phyloP scores from a whole-genome alignment of 2,797 vertebrate species.

The Pangasius krempfi region DNA sequence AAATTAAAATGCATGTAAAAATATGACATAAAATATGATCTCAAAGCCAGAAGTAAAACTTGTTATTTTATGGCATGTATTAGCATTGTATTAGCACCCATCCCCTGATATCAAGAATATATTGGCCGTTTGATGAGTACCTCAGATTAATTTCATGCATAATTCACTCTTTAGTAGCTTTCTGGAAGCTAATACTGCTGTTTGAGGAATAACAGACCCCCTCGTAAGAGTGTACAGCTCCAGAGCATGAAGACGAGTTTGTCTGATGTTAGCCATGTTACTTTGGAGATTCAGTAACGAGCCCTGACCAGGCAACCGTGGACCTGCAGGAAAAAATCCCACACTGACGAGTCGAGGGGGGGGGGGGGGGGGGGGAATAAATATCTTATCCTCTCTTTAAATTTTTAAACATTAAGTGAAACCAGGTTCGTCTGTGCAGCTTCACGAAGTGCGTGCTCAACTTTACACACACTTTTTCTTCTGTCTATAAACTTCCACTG shows the following conservation, averaged over 20 bases:
- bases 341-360: background rate
- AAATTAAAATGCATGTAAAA: background rate
- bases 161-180: background rate
- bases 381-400: slow-evolving; percentile 38
- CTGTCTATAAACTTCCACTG: slow-evolving; percentile 31
- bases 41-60: background rate
- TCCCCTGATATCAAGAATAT: background rate
- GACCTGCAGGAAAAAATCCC: background rate
- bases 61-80: background rate
- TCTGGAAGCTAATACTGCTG: no score
- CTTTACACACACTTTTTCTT: slow-evolving; percentile 23
- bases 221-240: background rate
- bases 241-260: background rate
- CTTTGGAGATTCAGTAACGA: slow-evolving; percentile 2
- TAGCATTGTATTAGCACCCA: background rate
- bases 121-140: background rate
- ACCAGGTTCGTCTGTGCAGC: slow-evolving; percentile 44
- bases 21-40: background rate
- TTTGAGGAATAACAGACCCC: background rate
- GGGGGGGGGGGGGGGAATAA: background rate
- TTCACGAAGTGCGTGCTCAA: slow-evolving; percentile 31
- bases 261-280: background rate
- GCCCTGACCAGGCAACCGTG: slow-evolving; percentile 7
- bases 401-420: slow-evolving; percentile 21
- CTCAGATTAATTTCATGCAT: background rate